Conservation (phyloP, 2,797 vertebrate genomes). For the Syngnathus acus region DNA sequence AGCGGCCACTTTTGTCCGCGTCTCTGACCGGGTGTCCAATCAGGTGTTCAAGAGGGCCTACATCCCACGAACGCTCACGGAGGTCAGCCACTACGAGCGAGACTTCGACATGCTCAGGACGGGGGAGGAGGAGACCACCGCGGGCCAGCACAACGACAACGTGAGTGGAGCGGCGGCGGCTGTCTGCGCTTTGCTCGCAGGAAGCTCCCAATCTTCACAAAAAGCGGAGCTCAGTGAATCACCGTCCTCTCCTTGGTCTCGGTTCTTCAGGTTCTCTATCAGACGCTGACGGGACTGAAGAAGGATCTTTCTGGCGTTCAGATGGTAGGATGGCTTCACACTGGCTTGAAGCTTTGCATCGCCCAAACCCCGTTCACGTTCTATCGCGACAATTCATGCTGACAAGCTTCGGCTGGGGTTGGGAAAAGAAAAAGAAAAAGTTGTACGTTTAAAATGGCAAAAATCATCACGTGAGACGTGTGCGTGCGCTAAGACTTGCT, state of each 20-base stretch:
- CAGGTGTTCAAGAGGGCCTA: constrained; percentile 79
- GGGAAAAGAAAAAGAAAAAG: too few species aligned
- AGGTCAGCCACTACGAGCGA: constrained; percentile 81
- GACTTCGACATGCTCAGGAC: constrained; percentile 54
- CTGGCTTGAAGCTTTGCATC: too few species aligned
- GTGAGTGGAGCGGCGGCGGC: constrained; percentile 24
- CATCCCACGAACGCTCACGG: constrained; percentile 83
- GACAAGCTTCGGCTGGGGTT: too few species aligned
- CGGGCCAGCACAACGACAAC: constrained; percentile 19
- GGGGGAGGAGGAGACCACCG: constrained; percentile 13
- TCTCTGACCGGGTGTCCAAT: background rate
- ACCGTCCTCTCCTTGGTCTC: background rate
- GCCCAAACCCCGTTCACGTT: too few species aligned
- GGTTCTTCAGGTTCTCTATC: constrained; percentile 81
- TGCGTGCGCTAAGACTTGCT: too few species aligned
- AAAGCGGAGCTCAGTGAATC: too few species aligned
- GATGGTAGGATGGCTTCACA: constrained; percentile 63
- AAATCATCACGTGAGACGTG: too few species aligned
- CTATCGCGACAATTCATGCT: too few species aligned
- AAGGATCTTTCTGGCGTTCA: constrained; percentile 92
- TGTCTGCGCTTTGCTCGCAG: background rate
- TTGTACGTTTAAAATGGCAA: too few species aligned
- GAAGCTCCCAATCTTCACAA: background rate
- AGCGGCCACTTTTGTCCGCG: background rate
- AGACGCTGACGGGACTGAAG: constrained; percentile 87